These are phyloP conservation scores for Gallinago undulata DNA, from an alignment of 2,113 vertebrate species.

Conservation along the genomic window DNA sequence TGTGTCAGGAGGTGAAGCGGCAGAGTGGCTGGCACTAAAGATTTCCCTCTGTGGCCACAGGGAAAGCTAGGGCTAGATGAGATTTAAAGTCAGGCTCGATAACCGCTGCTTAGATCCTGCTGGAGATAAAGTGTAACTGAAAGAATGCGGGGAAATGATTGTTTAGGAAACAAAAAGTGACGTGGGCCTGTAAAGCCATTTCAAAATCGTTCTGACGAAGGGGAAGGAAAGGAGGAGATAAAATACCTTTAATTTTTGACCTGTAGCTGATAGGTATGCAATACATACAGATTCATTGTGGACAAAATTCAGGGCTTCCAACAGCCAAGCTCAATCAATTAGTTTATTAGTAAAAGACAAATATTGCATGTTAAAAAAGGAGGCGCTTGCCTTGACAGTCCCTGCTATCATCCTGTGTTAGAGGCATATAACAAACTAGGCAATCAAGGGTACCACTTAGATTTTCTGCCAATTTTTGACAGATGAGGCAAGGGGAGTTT, in stretches of 20 bases:
- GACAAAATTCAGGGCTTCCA: not conserved
- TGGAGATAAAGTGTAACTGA: conserved; percentile 35
- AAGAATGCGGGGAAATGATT: not conserved
- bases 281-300: not conserved
- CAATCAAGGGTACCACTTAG: not conserved
- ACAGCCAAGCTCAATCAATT: not conserved
- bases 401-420: not conserved
- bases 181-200: conserved; percentile 3
- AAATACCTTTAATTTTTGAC: conserved; percentile 11
- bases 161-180: conserved; percentile 23
- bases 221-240: not conserved
- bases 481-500: not conserved
- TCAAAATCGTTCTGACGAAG: not conserved
- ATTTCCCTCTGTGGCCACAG: not conserved
- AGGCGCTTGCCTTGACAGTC: not conserved
- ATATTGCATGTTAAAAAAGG: not conserved
- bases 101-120: conserved; percentile 26
- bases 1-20: conserved; percentile 45
- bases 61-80: not conserved
- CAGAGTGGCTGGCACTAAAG: conserved; percentile 7
- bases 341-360: conserved; percentile 2
- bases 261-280: not conserved
- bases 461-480: conserved; percentile 16
- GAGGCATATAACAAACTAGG: not conserved
- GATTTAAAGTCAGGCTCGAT: conserved; percentile 29